Evolutionary conservation across 1,140 invertebrate species (phyloP).

Genomic region (Steinernema khuongi): DNA sequence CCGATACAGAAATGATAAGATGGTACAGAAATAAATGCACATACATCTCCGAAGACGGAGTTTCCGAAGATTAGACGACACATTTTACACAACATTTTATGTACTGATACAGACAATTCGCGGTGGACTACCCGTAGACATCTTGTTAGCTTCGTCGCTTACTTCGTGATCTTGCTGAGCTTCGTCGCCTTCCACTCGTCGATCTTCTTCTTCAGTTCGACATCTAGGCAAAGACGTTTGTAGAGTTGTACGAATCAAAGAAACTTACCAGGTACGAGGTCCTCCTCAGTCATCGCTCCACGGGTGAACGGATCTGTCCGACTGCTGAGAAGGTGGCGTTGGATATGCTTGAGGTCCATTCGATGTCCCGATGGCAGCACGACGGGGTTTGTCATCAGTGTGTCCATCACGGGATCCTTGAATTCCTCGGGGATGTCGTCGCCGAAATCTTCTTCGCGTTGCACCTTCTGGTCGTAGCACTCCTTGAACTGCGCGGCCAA

Average conservation of each 20-base stretch:
- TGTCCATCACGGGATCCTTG: conserved; percentile 92
- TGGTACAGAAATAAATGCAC: no score
- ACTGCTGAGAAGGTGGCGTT: conserved; percentile 84
- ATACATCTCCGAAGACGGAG: no score
- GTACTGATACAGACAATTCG: no score
- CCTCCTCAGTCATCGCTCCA: conserved; percentile 80
- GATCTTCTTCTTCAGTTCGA: conserved; percentile 45
- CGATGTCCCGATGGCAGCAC: conserved; percentile 83
- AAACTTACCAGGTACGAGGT: conserved; percentile 70
- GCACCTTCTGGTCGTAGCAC: conserved; percentile 75
- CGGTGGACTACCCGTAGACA: no score
- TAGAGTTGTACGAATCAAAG: conserved; percentile 1
- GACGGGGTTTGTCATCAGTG: conserved; percentile 91
- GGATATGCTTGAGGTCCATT: conserved; percentile 89
- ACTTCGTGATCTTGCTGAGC: conserved; percentile 5
- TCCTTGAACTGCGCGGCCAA: conserved; percentile 75
- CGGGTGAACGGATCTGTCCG: conserved; percentile 94
- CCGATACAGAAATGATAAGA: no score
- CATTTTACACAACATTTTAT: no score
- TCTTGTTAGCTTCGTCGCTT: neutral
- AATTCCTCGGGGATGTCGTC: conserved; percentile 96
- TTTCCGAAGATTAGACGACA: no score
- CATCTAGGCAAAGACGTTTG: conserved; percentile 32
- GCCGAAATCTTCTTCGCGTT: conserved; percentile 67
- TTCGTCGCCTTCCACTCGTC: conserved; percentile 31